Conservation (phyloP, 1,140 invertebrate species). For the Drosophila nigrodunni region DNA sequence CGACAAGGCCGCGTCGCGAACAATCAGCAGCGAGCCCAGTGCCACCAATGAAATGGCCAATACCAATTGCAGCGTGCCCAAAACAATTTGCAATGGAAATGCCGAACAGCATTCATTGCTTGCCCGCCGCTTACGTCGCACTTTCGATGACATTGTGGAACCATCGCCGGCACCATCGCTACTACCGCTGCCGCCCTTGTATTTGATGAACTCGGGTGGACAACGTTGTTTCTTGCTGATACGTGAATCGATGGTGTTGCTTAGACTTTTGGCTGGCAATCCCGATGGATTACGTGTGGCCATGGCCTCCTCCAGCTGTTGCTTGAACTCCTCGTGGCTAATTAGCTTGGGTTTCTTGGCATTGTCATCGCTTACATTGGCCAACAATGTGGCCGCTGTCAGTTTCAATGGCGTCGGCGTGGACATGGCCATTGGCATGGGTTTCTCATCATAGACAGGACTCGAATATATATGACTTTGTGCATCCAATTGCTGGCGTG, state of each 20-base stretch:
- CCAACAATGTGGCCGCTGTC: conserved; percentile 57
- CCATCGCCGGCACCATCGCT: conserved; percentile 42
- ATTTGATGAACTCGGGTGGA: conserved; percentile 78
- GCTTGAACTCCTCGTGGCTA: conserved; percentile 76
- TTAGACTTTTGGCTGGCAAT: conserved; percentile 41
- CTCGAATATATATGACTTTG: conserved; percentile 83
- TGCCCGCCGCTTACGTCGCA: conserved; percentile 49
- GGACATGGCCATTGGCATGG: conserved; percentile 12
- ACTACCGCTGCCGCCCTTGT: conserved; percentile 60
- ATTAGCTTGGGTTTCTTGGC: conserved; percentile 66
- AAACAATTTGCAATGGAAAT: conserved; percentile 75
- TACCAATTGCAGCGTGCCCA: conserved; percentile 77
- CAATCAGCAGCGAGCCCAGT: conserved; percentile 75
- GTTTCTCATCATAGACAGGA: conserved; percentile 81
- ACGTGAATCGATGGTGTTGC: conserved; percentile 72
- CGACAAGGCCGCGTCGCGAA: conserved; percentile 73
- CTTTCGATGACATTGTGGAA: conserved; percentile 59
- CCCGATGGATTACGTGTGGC: conserved; percentile 41
- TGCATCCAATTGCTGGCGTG: conserved; percentile 65
- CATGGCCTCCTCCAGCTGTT: conserved; percentile 72
- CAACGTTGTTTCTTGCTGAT: conserved; percentile 83
- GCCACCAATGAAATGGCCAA: conserved; percentile 77
- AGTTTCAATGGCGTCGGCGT: conserved; percentile 48
- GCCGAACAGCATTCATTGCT: conserved; percentile 77
- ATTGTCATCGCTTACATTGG: conserved; percentile 41